phyloP scores from a whole-genome alignment of 2,797 vertebrate species.

The Pseudocheirus occidentalis region DNA sequence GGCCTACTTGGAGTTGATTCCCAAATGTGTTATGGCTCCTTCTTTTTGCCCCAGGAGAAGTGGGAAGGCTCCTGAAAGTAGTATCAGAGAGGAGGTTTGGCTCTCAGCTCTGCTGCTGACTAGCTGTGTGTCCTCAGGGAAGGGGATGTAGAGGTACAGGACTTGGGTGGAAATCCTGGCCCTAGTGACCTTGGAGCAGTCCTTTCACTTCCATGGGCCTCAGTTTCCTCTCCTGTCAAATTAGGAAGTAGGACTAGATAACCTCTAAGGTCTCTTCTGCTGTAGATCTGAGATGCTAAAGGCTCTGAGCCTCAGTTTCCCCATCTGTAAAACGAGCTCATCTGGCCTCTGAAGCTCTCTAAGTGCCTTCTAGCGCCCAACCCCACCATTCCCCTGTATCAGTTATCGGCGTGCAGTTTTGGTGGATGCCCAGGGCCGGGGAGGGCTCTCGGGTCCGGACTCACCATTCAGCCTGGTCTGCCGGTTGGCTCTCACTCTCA shows the following conservation, averaged over 20 bases:
- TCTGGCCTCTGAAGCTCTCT: conserved; percentile 45
- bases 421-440: conserved; percentile 71
- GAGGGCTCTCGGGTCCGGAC: conserved; percentile 75
- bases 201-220: conserved; percentile 31
- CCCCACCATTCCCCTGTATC: neutral
- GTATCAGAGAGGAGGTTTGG: too few relatives aligned
- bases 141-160: conserved; percentile 27
- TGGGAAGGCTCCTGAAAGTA: neutral
- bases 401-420: conserved; percentile 3
- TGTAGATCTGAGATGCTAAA: conserved; percentile 35
- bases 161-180: conserved; percentile 26
- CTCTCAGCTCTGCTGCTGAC: neutral
- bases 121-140: neutral
- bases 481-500: conserved; percentile 98
- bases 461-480: conserved; percentile 99
- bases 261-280: conserved; percentile 21
- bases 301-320: conserved; percentile 11
- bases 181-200: conserved; percentile 44
- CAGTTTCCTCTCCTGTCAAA: conserved; percentile 57
- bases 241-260: neutral
- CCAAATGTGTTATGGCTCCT: too few relatives aligned
- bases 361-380: conserved; percentile 24
- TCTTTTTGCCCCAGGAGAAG: too few relatives aligned
- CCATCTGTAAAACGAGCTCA: neutral
- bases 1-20: too few relatives aligned